phyloP scores from a whole-genome alignment of 2,797 vertebrate species.

The Ctenopoma kingsleyae region DNA sequence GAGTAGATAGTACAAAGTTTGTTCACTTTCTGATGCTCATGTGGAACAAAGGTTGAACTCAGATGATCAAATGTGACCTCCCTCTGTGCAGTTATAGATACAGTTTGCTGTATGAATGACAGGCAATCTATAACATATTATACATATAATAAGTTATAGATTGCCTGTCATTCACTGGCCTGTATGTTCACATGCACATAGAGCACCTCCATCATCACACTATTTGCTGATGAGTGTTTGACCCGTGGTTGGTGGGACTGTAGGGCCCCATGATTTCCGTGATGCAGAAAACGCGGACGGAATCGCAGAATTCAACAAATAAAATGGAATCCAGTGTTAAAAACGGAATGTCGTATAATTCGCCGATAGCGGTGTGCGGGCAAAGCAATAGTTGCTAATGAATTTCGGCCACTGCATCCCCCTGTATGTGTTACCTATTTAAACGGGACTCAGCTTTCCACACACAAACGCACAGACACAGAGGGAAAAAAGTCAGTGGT shows the following conservation, averaged over 20 bases:
- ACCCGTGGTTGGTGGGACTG: slow-evolving; percentile 50
- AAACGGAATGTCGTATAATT: too few relatives aligned
- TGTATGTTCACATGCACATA: slow-evolving; percentile 50
- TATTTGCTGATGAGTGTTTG: slow-evolving; percentile 52
- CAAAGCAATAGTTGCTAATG: too few relatives aligned
- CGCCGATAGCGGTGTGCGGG: too few relatives aligned
- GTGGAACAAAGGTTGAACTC: background rate
- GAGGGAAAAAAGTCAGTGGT: too few relatives aligned
- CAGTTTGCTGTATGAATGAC: slow-evolving; percentile 9
- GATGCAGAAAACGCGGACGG: too few relatives aligned
- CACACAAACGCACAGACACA: too few relatives aligned
- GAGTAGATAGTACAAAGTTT: slow-evolving; percentile 12
- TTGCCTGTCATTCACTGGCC: slow-evolving; percentile 55
- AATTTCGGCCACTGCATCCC: too few relatives aligned
- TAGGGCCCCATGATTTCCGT: too few relatives aligned
- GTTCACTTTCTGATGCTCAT: slow-evolving; percentile 11
- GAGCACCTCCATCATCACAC: slow-evolving; percentile 46
- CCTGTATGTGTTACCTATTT: too few relatives aligned
- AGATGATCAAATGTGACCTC: background rate
- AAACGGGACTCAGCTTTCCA: too few relatives aligned
- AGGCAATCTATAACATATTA: slow-evolving; percentile 9
- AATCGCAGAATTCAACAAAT: too few relatives aligned
- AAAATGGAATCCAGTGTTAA: too few relatives aligned
- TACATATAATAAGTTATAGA: slow-evolving; percentile 59
- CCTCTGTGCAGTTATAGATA: slow-evolving; percentile 25